Evolutionary conservation across 2,888 invertebrate genomes (phyloP), one percentile per base, ranked within the genome.

Genomic region (Drosophila formosana): DNA sequence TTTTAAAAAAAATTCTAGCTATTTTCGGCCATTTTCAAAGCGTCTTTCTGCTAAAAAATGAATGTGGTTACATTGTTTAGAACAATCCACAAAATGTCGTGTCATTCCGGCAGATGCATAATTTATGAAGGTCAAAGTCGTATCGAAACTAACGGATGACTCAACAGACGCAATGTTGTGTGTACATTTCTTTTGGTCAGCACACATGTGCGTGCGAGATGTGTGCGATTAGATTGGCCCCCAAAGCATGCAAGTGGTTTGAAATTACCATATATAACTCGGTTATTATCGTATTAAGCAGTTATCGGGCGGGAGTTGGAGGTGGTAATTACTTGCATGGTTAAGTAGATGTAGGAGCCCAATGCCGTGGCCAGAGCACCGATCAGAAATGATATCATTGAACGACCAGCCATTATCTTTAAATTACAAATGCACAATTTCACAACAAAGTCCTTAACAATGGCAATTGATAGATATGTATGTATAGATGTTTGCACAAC

Each of bases 331-430:
- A 92, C 91, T 89, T 91, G 91, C 73, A 76, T 78, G 61, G 86
- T 85, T 52, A 88, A 84, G 76, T 90, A 92, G 73, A 88, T 89
- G 82, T 90, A 91, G 8, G 89, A 82, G 69, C 91, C 91, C 74
- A 92, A 53, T 43, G 90, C 91, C 30, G 89, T 82, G n/a, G 89
- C 89, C 67, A 91, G 66, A 25, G 91, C 89, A 65, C 91, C 91
- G 58, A 92, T 50, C 43, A 90, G 49, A 64, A 91, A 91, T 46
- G 92, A 91, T 26, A 83, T 53, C 37, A 91, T 66, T 45, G 90
- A 71, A 26, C 88, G 83, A 34, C 86, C 80, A 57, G 83, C 78
- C 82, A 83, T 88, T 66, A 68, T 66, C 64, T 62, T 32, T 41
- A 23, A 72, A 78, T 70, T 39, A 13, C 8, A 41, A 50, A 58